These are phyloP conservation scores for Ctenoplectra terminalis DNA, from an alignment of 1,140 invertebrate genomes.

Conservation along the genomic window DNA sequence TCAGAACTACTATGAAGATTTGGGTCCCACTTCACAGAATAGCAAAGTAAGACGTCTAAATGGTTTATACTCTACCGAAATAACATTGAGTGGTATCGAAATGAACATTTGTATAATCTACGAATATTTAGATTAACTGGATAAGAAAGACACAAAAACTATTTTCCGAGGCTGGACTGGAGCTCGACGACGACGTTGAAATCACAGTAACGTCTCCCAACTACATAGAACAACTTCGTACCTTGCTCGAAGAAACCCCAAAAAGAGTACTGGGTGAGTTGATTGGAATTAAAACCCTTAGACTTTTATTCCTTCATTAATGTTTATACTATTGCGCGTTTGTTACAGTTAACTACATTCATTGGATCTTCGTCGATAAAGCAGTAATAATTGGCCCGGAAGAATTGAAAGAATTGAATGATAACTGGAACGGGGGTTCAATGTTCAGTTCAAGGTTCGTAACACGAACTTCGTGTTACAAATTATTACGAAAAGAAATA, in stretches of 20 bases:
- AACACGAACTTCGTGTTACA: background rate
- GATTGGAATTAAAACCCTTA: background rate
- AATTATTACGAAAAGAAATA: background rate
- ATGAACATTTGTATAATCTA: background rate
- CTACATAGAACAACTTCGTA: background rate
- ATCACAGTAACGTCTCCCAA: background rate
- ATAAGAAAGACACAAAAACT: constrained; percentile 11
- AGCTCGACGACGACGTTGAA: background rate
- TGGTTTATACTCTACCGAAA: background rate
- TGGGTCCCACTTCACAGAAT: background rate
- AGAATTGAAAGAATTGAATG: background rate
- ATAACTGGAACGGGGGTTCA: background rate
- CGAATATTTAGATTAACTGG: constrained; percentile 34
- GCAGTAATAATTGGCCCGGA: rapidly evolving
- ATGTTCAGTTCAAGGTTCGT: background rate
- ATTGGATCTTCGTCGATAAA: constrained; percentile 4
- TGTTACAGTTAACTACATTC: constrained; percentile 33
- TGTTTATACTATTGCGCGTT: too few relatives aligned
- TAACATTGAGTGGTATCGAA: background rate
- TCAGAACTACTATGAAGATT: background rate
- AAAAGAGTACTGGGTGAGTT: constrained; percentile 6
- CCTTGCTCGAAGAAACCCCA: constrained; percentile 5
- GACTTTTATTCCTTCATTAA: background rate
- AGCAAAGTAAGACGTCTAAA: background rate
- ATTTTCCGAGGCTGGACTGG: constrained; percentile 32